These are phyloP conservation scores for Nestor notabilis DNA, from an alignment of 2,113 vertebrate genomes.

Conservation along the genomic window DNA sequence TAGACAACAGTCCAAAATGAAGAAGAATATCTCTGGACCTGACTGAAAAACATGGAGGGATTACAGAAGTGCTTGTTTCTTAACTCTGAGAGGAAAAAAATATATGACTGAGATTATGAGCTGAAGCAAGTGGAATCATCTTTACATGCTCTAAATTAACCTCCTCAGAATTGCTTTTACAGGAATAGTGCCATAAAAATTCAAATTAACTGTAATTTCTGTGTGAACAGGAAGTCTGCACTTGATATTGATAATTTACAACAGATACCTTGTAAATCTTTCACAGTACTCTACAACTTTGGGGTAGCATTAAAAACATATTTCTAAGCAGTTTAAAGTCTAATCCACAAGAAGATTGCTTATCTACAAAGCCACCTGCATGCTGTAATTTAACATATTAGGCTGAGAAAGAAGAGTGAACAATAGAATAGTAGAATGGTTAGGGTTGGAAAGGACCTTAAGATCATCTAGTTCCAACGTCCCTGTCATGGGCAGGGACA, in stretches of 20 bases:
- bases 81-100: neutral
- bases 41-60: neutral
- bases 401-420: neutral
- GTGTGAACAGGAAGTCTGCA: conserved; percentile 32
- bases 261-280: conserved; percentile 66
- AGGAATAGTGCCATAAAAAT: conserved; percentile 50
- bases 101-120: neutral
- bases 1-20: neutral
- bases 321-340: conserved; percentile 55
- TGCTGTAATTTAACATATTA: conserved; percentile 39
- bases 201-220: conserved; percentile 63
- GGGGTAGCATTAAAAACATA: conserved; percentile 46
- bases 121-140: conserved; percentile 29
- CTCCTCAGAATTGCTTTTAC: conserved; percentile 32
- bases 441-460: too few species aligned
- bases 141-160: conserved; percentile 48
- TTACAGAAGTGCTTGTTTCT: neutral
- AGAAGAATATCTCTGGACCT: neutral
- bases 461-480: too few species aligned
- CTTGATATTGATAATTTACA: conserved; percentile 63
- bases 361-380: conserved; percentile 67
- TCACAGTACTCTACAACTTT: conserved; percentile 46
- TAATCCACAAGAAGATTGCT: conserved; percentile 51
- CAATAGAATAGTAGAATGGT: too few species aligned
- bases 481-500: too few species aligned